Evolutionary conservation across 2,888 invertebrate species (phyloP).

Genomic region (Leptinotarsa juncta): DNA sequence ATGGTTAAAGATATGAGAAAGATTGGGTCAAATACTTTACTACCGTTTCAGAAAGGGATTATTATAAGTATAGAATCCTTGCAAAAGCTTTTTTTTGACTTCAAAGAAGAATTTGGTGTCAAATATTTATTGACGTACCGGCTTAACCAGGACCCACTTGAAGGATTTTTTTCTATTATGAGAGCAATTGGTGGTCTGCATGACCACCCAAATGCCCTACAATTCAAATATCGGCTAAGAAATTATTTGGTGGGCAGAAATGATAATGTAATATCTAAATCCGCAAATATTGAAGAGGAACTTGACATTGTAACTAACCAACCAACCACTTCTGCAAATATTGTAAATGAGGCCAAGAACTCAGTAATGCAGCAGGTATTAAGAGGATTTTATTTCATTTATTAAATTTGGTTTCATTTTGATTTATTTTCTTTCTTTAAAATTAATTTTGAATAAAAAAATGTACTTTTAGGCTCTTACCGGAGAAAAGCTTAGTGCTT

Average conservation of each 20-base stretch:
- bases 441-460: not conserved
- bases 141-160: slow-evolving; percentile 40
- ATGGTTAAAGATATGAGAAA: slow-evolving; percentile 36
- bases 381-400: not conserved
- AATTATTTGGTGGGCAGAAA: slow-evolving; percentile 39
- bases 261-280: slow-evolving; percentile 42
- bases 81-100: slow-evolving; percentile 33
- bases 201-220: slow-evolving; percentile 43
- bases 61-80: slow-evolving; percentile 38
- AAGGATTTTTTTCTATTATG: slow-evolving; percentile 44
- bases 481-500: slow-evolving; percentile 21
- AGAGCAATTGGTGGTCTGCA: slow-evolving; percentile 43
- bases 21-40: slow-evolving; percentile 31
- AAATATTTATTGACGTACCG: slow-evolving; percentile 38
- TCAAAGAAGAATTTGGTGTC: slow-evolving; percentile 34
- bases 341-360: slow-evolving; percentile 15
- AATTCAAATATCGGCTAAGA: slow-evolving; percentile 44
- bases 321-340: not conserved
- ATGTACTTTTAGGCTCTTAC: slow-evolving; percentile 17
- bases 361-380: not conserved
- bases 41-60: slow-evolving; percentile 49
- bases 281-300: slow-evolving; percentile 35
- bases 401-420: slow-evolving; percentile 1
- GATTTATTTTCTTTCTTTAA: not conserved
- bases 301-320: not conserved